Base-by-base conservation (phyloP, 2,888 invertebrate species). In the Bellardia pandia region DNA sequence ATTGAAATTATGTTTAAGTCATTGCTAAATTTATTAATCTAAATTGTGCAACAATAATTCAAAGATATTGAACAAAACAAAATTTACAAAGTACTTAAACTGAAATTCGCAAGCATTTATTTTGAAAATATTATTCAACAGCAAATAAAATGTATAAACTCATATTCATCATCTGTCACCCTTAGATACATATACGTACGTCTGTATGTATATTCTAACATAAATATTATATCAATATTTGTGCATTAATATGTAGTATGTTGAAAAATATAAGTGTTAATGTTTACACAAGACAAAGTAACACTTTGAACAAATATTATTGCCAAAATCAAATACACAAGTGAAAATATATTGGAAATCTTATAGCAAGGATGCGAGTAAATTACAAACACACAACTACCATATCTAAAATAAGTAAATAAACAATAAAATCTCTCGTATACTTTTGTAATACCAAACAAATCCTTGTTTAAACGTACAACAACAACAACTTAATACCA, bases 261-360 rank as follows among this genome's bases (percentile, higher is more conserved):
- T 37, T 13, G 37, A 8, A 13, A 3, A 48, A 9, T 66, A 8
- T 66, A 68, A 81, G 58, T 68, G 66, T 68, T 81, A 75, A 72
- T 84, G 62, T 78, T 84, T 84, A 64, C 72, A 64, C 45, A 78
- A 78, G 48, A 51, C 23, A 45, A 58, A 51, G 72, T 66, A 84
- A 78, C 45, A 84, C 51, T 84, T 78, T 72, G 9, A 23, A 48
- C 84, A 84, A 78, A 83, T 71, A 76, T 83, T 83, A 71, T 71
- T 83, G 82, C 51, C 71, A 83, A 83, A 83, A 76, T 83, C 69
- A 76, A 76, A 83, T 83, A 76, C n/a, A 56, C 62, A 8, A 62
- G 69, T 53, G 69, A 62, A 58, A 42, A 64, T 71, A 64, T 56
- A 75, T 71, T 64, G 81, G 8, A 74, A 74, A 45, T 37, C 74